Evolutionary conservation across 2,888 invertebrate genomes (phyloP).

Genomic region (Phalangium opilio): DNA sequence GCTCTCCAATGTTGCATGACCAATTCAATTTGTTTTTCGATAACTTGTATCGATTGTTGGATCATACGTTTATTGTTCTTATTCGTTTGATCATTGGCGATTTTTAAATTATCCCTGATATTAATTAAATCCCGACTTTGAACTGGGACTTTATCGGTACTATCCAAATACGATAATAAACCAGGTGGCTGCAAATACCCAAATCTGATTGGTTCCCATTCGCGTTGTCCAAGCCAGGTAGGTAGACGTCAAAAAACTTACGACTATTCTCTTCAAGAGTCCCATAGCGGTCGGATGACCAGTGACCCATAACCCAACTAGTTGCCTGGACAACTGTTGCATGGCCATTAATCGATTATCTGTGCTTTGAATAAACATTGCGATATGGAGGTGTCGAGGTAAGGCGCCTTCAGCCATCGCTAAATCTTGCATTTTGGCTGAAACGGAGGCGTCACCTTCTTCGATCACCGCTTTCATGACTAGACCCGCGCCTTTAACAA

Average conservation of each 20-base stretch:
- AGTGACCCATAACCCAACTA: conserved; percentile 90
- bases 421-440: conserved; percentile 83
- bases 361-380: conserved; percentile 61
- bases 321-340: conserved; percentile 78
- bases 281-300: conserved; percentile 82
- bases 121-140: conserved; percentile 39
- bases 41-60: conserved; percentile 29
- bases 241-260: conserved; percentile 40
- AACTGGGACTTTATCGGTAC: conserved; percentile 60
- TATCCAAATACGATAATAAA: conserved; percentile 72
- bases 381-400: conserved; percentile 75
- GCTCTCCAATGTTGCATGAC: conserved; percentile 58
- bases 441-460: conserved; percentile 82
- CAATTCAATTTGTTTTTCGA: conserved; percentile 30
- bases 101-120: conserved; percentile 76
- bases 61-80: conserved; percentile 8
- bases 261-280: conserved; percentile 70
- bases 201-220: not conserved
- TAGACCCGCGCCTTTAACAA: conserved; percentile 94
- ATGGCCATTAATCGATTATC: conserved; percentile 55
- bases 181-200: conserved; percentile 67
- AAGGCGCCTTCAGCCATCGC: conserved; percentile 93
- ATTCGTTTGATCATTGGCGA: conserved; percentile 41
- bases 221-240: too few species aligned
- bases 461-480: conserved; percentile 96